Conservation (phyloP, 2,888 invertebrate species). For the Zaprionus obscuricornis region DNA sequence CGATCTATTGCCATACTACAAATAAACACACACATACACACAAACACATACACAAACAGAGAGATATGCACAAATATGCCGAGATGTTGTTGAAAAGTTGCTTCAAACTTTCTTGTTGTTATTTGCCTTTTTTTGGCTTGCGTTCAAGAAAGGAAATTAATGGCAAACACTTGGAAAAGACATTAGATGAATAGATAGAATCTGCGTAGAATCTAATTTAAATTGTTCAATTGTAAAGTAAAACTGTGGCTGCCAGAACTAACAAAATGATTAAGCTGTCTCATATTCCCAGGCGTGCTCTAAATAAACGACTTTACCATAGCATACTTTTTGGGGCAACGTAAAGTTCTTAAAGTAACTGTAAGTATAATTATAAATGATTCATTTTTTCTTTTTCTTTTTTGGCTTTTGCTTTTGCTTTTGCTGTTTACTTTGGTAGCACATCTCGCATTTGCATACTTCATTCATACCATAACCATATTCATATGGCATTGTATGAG, state of each 20-base stretch:
- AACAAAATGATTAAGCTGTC: no score
- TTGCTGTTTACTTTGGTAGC: neutral
- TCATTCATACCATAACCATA: conserved; percentile 37
- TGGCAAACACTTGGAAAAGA: no score
- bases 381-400: no score
- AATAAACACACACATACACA: conserved; percentile 21
- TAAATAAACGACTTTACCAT: no score
- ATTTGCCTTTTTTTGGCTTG: neutral
- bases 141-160: no score
- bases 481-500: conserved; percentile 4
- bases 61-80: neutral
- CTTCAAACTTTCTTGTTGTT: neutral
- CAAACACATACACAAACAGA: conserved; percentile 1
- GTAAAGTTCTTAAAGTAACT: neutral
- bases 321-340: neutral
- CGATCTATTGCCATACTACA: conserved; percentile 68
- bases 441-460: conserved; percentile 43
- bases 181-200: no score
- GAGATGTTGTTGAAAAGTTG: conserved; percentile 22
- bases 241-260: no score
- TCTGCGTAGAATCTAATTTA: no score
- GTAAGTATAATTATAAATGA: no score
- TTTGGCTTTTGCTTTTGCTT: neutral
- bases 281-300: no score
- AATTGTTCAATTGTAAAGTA: no score